Evolutionary conservation across 2,113 vertebrate genomes (phyloP), one percentile per base, ranked within the genome.

Genomic region (Turdus rufiventris): DNA sequence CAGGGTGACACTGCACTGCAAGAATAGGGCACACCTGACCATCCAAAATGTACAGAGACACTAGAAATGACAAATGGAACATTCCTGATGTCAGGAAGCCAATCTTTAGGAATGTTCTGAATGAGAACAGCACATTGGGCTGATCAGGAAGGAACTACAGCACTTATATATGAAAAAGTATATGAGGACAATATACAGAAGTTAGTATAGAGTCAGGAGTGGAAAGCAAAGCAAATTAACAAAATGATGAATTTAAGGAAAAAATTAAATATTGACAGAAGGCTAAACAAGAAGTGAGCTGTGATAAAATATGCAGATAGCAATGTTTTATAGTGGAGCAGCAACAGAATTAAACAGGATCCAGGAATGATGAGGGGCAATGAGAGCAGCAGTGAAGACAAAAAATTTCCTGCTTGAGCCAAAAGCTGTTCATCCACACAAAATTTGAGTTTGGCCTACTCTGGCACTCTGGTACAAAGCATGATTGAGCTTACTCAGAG

Each of bases 141-240:
- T 26, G 21, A 42, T 56, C 60, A 80, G 63, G 79, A 90, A 83
- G 77, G 56, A 84, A 75, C 53, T 77, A 56, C 38, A 80, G 26
- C 43, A 51, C 10, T 14, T 18, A 18, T 18, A 63, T 12, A 18
- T 28, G 14, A 1, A 3, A 63, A 84, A 63, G 56, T 18, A 28
- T 18, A 73, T 28, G 6, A 63, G 31, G n/a, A 84, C 58, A 84
- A 65, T 38, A 53, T 31, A 54, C 10, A 51, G 50, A 75, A 85
- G 53, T 48, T 79, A 50, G 73, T 53, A 54, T 1, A n/a, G 53
- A 89, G 20, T 68, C 40, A 75, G 84, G 20, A 92, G 28, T 7
- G 38, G 53, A 68, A 93, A 93, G 73, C 48, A 84, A 91, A 85
- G 58, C 45, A 78, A 91, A 92, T 45, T 7, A 60, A 68, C 17